Base-by-base conservation (phyloP, 2,797 vertebrate genomes). In the Borostomias antarcticus region DNA sequence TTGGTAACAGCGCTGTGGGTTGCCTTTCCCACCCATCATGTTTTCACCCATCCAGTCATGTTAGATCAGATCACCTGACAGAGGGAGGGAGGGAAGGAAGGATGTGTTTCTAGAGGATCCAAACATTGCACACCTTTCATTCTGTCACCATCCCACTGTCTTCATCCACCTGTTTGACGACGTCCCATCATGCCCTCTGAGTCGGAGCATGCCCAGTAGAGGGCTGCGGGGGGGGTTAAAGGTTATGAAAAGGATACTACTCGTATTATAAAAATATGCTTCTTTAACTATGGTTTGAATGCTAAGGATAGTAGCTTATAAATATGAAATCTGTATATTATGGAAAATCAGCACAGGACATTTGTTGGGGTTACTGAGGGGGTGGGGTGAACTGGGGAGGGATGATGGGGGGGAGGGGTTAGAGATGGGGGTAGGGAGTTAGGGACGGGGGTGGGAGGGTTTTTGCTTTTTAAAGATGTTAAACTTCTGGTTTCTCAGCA, bases 291-390 rank as follows among this genome's bases (percentile, higher is more conserved):
- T 90, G 88, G 90, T 92, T 92, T 92, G 91, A 92, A 93, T 92
- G 91, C 91, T 92, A 91, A 93, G 89, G 88, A 92, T 90, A 91
- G 90, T 92, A 92, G 88, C 91, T 92, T 93, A 92, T 93, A 91
- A 92, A 93, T 92, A 91, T 91, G 85, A 93, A 90, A 91, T 90
- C 88, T 94, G 92, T 93, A 94, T 92, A 92, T 91, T 93, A 90
- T 89, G 88, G 88, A 93, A 89, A 90, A 87, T 91, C 90, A 92
- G 92, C 91, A 93, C 91, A 92, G 90, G 89, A 91, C 83, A 85
- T 89, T 93, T 90, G 78, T 91, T 87, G 82, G 84, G 89, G 82
- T 87, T 40, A 85, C 70, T 86, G 82, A 78, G 78, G 79, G 69
- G n/a, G n/a, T n/a, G n/a, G 82, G 78, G 80, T 77, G 85, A 79